Evolutionary conservation across 2,113 vertebrate genomes (phyloP).

Genomic region (Aramus guarauna): DNA sequence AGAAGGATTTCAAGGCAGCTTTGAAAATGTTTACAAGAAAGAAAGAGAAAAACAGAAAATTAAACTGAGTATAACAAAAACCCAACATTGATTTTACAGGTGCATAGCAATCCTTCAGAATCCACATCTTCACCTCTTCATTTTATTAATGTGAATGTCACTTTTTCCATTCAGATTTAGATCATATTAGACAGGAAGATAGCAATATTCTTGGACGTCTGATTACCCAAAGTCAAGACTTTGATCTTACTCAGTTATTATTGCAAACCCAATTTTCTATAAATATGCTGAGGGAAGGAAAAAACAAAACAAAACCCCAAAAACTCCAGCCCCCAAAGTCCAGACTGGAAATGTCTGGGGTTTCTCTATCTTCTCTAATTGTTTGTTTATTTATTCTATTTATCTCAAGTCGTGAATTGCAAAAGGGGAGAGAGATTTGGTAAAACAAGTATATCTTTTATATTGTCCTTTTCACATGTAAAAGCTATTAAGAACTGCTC

Average conservation of each 20-base stretch:
- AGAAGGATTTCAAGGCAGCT: not conserved
- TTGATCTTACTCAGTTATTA: not conserved
- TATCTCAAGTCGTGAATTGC: not conserved
- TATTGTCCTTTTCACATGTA: not conserved
- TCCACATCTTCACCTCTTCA: not conserved
- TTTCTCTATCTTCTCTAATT: not conserved
- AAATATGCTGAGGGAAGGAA: not conserved
- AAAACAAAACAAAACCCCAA: not conserved
- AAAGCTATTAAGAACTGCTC: not conserved
- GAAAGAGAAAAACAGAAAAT: not conserved
- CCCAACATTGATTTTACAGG: not conserved
- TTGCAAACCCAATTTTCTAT: not conserved
- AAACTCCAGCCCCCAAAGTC: not conserved
- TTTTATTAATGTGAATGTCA: not conserved
- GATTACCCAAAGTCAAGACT: not conserved
- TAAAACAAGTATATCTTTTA: not conserved
- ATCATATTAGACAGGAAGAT: not conserved
- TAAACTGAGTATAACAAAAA: not conserved
- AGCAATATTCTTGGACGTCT: not conserved
- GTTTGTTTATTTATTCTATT: not conserved
- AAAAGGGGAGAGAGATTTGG: not conserved
- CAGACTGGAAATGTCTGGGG: not conserved
- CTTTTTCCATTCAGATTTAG: not conserved
- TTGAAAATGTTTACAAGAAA: not conserved
- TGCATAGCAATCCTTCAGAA: not conserved